Conservation (phyloP, 2,113 vertebrate species). For the Taxidea taxus region DNA sequence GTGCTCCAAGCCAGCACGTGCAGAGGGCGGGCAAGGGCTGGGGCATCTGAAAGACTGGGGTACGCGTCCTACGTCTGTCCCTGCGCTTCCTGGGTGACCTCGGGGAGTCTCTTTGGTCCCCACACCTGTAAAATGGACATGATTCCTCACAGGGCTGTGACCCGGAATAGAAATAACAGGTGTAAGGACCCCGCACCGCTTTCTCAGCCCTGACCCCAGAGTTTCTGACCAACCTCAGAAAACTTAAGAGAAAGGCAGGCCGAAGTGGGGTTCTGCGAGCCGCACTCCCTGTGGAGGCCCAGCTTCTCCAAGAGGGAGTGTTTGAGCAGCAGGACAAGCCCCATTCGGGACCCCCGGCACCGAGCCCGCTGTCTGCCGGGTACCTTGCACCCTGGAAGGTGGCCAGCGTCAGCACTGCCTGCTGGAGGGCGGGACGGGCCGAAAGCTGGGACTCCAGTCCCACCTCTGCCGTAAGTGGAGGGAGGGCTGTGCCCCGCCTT, state of each 20-base stretch:
- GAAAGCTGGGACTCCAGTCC: neutral
- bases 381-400: fast-evolving
- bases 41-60: neutral
- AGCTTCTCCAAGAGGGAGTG: neutral
- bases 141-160: neutral
- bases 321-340: no score
- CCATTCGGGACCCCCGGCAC: fast-evolving
- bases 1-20: fast-evolving
- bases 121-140: fast-evolving
- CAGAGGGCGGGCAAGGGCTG: fast-evolving
- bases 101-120: neutral
- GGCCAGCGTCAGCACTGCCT: neutral
- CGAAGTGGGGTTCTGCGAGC: neutral
- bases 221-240: neutral
- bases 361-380: fast-evolving
- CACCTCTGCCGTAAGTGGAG: fast-evolving
- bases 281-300: neutral
- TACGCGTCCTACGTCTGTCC: neutral
- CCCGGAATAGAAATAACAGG: neutral
- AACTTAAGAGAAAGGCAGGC: neutral
- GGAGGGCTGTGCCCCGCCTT: neutral
- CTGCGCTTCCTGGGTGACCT: neutral
- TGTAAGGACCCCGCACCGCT: fast-evolving
- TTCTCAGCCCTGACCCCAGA: neutral
- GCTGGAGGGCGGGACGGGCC: neutral